phyloP scores from a whole-genome alignment of 2,797 vertebrate genomes.

The Moxostoma hubbsi region DNA sequence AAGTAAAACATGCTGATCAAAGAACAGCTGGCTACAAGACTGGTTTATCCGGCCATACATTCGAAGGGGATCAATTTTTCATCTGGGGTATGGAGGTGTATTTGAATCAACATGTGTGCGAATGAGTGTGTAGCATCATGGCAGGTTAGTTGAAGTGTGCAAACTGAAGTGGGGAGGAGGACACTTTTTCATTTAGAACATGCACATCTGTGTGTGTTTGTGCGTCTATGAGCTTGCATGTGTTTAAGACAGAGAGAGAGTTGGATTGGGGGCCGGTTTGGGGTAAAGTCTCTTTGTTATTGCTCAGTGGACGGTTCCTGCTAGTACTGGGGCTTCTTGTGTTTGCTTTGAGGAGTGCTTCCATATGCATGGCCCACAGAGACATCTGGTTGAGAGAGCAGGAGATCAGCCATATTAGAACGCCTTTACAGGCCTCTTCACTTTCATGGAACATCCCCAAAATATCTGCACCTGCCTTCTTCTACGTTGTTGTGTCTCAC shows the following conservation, averaged over 20 bases:
- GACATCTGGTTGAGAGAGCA: slow-evolving; percentile 57
- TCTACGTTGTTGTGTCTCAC: slow-evolving; percentile 33
- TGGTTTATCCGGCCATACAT: slow-evolving; percentile 63
- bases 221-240: slow-evolving; percentile 60
- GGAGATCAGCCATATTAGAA: slow-evolving; percentile 44
- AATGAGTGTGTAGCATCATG: slow-evolving; percentile 19
- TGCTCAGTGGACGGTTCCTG: slow-evolving; percentile 74
- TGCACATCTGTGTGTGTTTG: slow-evolving; percentile 46
- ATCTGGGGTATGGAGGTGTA: slow-evolving; percentile 29
- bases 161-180: slow-evolving; percentile 19
- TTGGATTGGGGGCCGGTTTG: slow-evolving; percentile 49
- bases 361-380: slow-evolving; percentile 73
- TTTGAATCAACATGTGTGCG: slow-evolving; percentile 35
- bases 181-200: slow-evolving; percentile 57
- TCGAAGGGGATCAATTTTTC: slow-evolving; percentile 53
- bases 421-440: slow-evolving; percentile 46
- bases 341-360: slow-evolving; percentile 81
- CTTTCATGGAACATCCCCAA: slow-evolving; percentile 46
- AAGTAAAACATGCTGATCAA: slow-evolving; percentile 71
- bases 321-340: slow-evolving; percentile 74
- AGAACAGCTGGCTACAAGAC: slow-evolving; percentile 63
- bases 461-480: slow-evolving; percentile 43
- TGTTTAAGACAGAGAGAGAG: slow-evolving; percentile 44
- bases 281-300: slow-evolving; percentile 72
- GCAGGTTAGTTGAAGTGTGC: slow-evolving; percentile 49